Percentiles rank a stretch among this genome's conserved stretches.
Conservation (phyloP, 2,113 vertebrate genomes). For the Promerops cafer region DNA sequence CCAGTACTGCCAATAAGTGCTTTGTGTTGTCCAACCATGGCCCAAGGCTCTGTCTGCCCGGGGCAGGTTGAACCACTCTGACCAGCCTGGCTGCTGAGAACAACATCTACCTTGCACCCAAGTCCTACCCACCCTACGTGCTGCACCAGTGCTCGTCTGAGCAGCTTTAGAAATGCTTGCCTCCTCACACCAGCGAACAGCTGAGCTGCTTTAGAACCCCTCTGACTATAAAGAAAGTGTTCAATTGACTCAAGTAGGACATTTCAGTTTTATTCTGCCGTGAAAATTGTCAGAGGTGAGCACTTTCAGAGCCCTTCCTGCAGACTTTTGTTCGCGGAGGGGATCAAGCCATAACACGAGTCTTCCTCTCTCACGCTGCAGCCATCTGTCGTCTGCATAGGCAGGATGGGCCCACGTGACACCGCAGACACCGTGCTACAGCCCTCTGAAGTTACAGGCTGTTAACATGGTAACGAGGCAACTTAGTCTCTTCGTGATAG, state of each 20-base stretch:
- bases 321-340: background rate
- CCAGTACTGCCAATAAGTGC: background rate
- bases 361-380: background rate
- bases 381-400: conserved; percentile 2
- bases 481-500: background rate
- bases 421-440: background rate
- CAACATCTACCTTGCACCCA: background rate
- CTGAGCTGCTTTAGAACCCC: background rate
- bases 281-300: background rate
- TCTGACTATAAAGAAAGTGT: background rate
- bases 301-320: background rate
- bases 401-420: conserved; percentile 15
- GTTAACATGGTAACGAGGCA: conserved; percentile 21
- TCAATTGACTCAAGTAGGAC: background rate
- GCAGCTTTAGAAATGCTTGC: background rate
- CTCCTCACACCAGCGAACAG: background rate
- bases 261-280: background rate
- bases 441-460: conserved; percentile 6
- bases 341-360: conserved; percentile 35
- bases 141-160: rapidly evolving
- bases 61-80: conserved; percentile 48
- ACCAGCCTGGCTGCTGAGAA: conserved; percentile 7
- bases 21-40: conserved; percentile 31
- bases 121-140: background rate
- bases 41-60: conserved; percentile 32